Evolutionary conservation across 1,140 invertebrate genomes (phyloP).

Genomic region (Zaprionus capensis): DNA sequence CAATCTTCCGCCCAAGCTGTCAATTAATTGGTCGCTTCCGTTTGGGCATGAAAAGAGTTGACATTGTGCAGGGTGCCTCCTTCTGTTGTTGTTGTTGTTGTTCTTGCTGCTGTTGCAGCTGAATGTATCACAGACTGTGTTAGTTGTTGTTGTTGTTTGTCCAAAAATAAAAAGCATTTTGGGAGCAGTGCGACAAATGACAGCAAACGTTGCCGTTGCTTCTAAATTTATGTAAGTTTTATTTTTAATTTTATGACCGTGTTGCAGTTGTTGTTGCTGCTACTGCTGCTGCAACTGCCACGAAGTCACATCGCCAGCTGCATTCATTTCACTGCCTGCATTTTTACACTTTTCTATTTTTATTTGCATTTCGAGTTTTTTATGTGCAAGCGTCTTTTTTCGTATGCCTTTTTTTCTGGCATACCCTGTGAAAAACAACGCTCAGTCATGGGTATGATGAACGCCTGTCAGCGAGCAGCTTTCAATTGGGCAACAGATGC

Average conservation of each 20-base stretch:
- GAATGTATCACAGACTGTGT: conserved; percentile 11
- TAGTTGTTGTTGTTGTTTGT: conserved; percentile 53
- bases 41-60: neutral
- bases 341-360: conserved; percentile 50
- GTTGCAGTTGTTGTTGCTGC: conserved; percentile 48
- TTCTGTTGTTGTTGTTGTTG: conserved; percentile 15
- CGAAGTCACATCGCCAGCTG: conserved; percentile 48
- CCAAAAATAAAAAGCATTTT: conserved; percentile 80
- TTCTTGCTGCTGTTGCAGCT: conserved; percentile 22
- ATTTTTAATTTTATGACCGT: conserved; percentile 76
- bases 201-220: conserved; percentile 45
- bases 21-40: neutral
- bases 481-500: too few species aligned
- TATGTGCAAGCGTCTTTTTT: conserved; percentile 30
- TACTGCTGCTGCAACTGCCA: conserved; percentile 40
- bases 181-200: conserved; percentile 74
- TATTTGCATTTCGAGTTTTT: conserved; percentile 44
- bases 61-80: conserved; percentile 10
- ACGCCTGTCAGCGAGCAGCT: neutral
- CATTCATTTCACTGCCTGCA: conserved; percentile 41
- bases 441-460: neutral
- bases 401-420: conserved; percentile 12
- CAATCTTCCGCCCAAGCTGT: neutral
- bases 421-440: neutral
- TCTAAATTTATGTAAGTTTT: conserved; percentile 82